Evolutionary conservation across 2,888 invertebrate genomes (phyloP).

Genomic region (Pteria penguin): DNA sequence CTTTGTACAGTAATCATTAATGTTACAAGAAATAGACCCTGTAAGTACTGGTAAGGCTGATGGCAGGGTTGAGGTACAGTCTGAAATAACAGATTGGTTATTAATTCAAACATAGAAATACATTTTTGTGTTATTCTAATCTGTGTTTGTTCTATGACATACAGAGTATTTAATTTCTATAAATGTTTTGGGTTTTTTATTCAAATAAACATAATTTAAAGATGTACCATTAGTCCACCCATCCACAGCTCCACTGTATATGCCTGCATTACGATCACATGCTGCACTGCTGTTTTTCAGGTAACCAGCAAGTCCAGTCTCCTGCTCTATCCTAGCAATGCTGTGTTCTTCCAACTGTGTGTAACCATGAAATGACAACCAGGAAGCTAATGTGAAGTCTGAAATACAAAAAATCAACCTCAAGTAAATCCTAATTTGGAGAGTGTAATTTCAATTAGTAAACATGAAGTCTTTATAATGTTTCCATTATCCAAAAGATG

Average conservation of each 20-base stretch:
- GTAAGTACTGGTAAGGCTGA: background rate
- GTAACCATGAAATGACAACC: conserved; percentile 28
- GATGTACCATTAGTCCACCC: conserved; percentile 37
- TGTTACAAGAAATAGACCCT: conserved; percentile 19
- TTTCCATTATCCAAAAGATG: too few species aligned
- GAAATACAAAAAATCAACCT: background rate
- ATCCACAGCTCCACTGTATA: conserved; percentile 9
- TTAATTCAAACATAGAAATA: too few species aligned
- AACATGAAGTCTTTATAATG: too few species aligned
- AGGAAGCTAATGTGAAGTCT: conserved; percentile 33
- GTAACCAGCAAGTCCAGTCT: conserved; percentile 23
- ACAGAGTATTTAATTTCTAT: too few species aligned
- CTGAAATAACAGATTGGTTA: background rate
- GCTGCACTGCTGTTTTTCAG: background rate
- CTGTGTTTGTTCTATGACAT: too few species aligned
- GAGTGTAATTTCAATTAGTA: too few species aligned
- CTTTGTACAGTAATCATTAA: conserved; percentile 41
- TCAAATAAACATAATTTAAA: too few species aligned
- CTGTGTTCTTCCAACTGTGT: conserved; percentile 5
- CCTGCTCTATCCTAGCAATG: conserved; percentile 17
- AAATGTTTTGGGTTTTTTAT: too few species aligned
- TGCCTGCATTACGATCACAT: conserved; percentile 25
- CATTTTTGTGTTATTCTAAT: too few species aligned
- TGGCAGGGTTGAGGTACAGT: background rate
- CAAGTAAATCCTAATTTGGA: too few species aligned